These are phyloP conservation scores for Brachionus angularis DNA, from an alignment of 1,140 invertebrate genomes.

Conservation along the genomic window DNA sequence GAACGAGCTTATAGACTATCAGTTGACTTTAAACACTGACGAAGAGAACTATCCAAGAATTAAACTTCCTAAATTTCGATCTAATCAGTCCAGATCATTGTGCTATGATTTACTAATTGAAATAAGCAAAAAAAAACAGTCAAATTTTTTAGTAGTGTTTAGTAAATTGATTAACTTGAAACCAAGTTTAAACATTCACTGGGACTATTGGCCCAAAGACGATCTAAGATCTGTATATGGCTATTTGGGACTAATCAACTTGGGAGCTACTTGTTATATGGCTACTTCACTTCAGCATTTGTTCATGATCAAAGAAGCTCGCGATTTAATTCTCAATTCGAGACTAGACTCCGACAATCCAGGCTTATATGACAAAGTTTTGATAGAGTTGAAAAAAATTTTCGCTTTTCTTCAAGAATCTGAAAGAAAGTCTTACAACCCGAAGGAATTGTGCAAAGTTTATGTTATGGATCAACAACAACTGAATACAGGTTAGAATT, in stretches of 20 bases:
- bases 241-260: slow-evolving; percentile 87
- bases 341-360: slow-evolving; percentile 56
- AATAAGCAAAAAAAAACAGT: not conserved
- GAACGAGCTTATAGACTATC: not conserved
- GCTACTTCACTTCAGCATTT: slow-evolving; percentile 92
- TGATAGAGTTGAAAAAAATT: slow-evolving; percentile 84
- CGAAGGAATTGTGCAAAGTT: slow-evolving; percentile 86
- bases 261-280: slow-evolving; percentile 96
- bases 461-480: slow-evolving; percentile 95
- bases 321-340: slow-evolving; percentile 72
- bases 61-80: slow-evolving; percentile 7
- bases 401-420: slow-evolving; percentile 89
- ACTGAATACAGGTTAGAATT: slow-evolving; percentile 84
- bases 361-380: slow-evolving; percentile 73
- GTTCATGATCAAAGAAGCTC: slow-evolving; percentile 88
- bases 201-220: slow-evolving; percentile 43
- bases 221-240: slow-evolving; percentile 17
- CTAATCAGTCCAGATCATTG: not conserved
- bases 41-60: slow-evolving; percentile 24
- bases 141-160: not conserved
- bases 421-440: slow-evolving; percentile 89
- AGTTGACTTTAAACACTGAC: not conserved
- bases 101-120: slow-evolving; percentile 23
- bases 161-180: slow-evolving; percentile 10
- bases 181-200: not conserved